Conservation (phyloP, 2,113 vertebrate genomes). For the Alligator sinensis region DNA sequence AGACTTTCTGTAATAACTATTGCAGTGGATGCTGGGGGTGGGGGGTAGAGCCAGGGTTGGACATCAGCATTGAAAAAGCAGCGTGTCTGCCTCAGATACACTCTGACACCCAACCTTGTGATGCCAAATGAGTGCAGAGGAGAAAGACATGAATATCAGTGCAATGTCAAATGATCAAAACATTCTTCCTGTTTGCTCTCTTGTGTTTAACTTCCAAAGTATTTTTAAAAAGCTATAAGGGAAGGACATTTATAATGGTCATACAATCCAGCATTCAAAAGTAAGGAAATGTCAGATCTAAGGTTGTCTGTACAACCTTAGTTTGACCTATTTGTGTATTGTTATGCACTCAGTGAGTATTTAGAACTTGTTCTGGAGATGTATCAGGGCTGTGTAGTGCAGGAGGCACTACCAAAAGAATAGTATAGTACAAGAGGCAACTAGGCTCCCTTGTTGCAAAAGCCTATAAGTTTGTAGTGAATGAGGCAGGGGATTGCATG, state of each 20-base stretch:
- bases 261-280: fast-evolving
- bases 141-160: background rate
- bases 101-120: no score
- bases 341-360: background rate
- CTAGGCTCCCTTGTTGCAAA: background rate
- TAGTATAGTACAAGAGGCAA: no score
- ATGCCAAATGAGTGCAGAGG: background rate
- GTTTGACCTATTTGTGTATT: background rate
- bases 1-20: background rate
- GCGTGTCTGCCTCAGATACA: background rate
- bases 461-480: background rate
- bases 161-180: background rate
- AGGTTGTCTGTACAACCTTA: background rate
- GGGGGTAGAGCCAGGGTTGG: background rate
- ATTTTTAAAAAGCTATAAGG: background rate
- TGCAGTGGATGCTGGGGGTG: background rate
- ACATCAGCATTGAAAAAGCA: background rate
- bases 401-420: no score
- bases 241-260: background rate
- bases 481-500: background rate
- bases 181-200: background rate
- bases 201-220: background rate
- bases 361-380: no score
- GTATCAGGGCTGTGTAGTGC: no score
- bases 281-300: background rate